Conservation (phyloP, 2,888 invertebrate species). For the Macrosiphum euphorbiae region DNA sequence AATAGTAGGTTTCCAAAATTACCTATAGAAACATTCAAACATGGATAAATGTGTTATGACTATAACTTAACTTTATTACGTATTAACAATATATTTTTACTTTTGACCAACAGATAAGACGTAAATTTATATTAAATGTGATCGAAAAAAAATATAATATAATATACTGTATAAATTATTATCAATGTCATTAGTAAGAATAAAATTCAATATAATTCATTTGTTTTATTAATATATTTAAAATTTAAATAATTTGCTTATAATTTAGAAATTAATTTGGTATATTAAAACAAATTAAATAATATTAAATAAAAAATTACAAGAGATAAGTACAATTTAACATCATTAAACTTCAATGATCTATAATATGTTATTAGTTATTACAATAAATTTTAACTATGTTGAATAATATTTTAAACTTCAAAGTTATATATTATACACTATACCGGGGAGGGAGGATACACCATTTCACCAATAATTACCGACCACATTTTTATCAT, state of each 20-base stretch:
- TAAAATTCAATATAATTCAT: background rate
- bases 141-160: background rate
- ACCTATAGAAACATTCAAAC: background rate
- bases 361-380: background rate
- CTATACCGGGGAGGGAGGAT: background rate
- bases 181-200: background rate
- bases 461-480: background rate
- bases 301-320: background rate
- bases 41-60: background rate
- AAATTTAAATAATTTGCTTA: background rate
- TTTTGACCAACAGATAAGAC: background rate
- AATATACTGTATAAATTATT: background rate
- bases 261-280: background rate
- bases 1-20: background rate
- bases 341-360: background rate
- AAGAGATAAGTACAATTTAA: background rate
- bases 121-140: background rate
- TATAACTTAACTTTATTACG: background rate
- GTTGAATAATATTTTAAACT: background rate
- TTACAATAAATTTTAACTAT: background rate
- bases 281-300: background rate
- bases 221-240: background rate
- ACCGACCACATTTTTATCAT: background rate
- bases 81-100: background rate
- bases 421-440: background rate